These are phyloP conservation scores for Lepidochrysops patricia DNA, from an alignment of 2,888 invertebrate species.

Conservation along the genomic window DNA sequence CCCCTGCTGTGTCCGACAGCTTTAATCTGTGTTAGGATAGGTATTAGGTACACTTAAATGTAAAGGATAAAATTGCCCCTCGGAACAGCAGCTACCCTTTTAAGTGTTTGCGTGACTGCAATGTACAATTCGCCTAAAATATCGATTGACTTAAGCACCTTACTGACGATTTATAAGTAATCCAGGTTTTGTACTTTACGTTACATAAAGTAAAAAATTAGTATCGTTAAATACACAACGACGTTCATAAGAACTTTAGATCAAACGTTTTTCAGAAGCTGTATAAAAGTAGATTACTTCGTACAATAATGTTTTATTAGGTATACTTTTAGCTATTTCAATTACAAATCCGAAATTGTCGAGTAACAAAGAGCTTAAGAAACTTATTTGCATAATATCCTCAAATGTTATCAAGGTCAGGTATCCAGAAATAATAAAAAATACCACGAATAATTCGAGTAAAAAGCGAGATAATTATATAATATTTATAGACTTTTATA, in stretches of 20 bases:
- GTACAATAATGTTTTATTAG: too few species aligned
- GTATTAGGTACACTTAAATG: neutral
- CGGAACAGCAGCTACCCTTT: neutral
- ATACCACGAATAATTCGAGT: too few species aligned
- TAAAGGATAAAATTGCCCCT: neutral
- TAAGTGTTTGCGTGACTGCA: neutral
- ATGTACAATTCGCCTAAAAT: neutral
- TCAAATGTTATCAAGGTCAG: neutral
- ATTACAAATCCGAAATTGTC: neutral
- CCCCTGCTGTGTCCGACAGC: neutral
- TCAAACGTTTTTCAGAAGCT: neutral
- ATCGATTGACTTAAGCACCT: neutral
- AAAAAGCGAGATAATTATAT: too few species aligned
- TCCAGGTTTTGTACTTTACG: too few species aligned
- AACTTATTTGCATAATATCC: constrained; percentile 4
- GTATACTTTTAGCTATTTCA: neutral
- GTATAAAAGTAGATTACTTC: neutral
- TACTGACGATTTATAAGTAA: too few species aligned
- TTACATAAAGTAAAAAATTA: too few species aligned
- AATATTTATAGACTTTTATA: too few species aligned
- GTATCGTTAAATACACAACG: too few species aligned
- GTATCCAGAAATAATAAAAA: neutral
- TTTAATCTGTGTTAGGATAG: neutral
- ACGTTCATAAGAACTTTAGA: too few species aligned
- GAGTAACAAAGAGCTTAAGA: neutral